Percentiles rank a stretch among this genome's conserved stretches.
Conservation (phyloP, 64 coral and sea anemone genomes). For the Stylophora pistillata region DNA sequence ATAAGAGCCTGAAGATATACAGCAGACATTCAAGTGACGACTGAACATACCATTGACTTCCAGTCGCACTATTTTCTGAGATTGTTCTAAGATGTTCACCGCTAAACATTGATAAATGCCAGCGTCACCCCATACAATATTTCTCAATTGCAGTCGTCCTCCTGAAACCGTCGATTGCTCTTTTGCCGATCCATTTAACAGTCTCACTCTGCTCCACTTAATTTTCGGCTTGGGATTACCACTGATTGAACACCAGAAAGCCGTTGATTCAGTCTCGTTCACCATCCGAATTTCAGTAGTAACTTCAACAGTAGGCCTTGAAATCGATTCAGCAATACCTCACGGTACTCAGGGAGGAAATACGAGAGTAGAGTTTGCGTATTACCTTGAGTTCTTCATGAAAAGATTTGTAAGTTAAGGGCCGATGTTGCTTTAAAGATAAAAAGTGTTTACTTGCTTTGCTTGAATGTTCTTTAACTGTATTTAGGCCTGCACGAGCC, state of each 20-base stretch:
- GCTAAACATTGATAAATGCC: conserved; percentile 56
- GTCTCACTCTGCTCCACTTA: conserved; percentile 61
- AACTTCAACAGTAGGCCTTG: not conserved
- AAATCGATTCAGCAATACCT: not conserved
- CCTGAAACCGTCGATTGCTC: not conserved
- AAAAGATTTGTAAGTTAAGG: too few relatives aligned
- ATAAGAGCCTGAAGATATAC: too few relatives aligned
- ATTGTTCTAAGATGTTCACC: conserved; percentile 38
- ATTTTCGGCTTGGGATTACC: conserved; percentile 58
- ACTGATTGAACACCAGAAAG: conserved; percentile 50
- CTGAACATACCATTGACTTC: conserved; percentile 40
- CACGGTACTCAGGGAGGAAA: too few relatives aligned
- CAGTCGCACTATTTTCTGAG: not conserved
- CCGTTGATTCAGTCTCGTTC: conserved; percentile 18
- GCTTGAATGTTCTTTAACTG: too few relatives aligned
- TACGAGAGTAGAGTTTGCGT: too few relatives aligned
- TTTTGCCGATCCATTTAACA: not conserved
- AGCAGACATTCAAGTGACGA: too few relatives aligned
- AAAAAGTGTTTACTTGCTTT: too few relatives aligned
- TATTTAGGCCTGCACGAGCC: too few relatives aligned
- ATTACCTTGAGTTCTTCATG: too few relatives aligned
- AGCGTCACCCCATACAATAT: conserved; percentile 8
- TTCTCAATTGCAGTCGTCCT: conserved; percentile 10
- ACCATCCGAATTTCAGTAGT: conserved; percentile 6
- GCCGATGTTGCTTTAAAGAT: too few relatives aligned